Base-by-base conservation (phyloP, 2,113 vertebrate genomes). In the Potamarius usumacintae region DNA sequence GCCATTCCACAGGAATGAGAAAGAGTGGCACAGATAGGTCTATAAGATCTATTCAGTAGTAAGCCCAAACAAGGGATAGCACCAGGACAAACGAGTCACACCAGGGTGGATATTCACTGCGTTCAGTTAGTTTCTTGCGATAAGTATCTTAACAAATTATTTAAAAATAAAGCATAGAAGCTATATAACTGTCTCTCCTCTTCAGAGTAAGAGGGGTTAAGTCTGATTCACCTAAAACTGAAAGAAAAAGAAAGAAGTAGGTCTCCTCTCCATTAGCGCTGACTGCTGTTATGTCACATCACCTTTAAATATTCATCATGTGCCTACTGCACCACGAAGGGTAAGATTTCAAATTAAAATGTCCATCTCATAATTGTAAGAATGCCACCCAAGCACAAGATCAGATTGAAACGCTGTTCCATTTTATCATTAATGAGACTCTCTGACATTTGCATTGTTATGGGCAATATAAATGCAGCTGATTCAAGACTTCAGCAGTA, bases 221-320 rank as follows among this genome's bases (percentile, higher is more conserved):
- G 86, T 90, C 89, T 89, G 89, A 92, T 91, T 88, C 71, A 69
- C 81, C 86, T 92, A 90, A 92, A 60, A 82, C 10, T 88, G 60
- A 90, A 81, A 86, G 27, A 57, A 25, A 88, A 90, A 85, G 87
- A 88, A 91, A 92, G 88, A 71, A 52, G 58, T 62, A 48, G 30
- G 60, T 90, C 92, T 86, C 91, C 87, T 30, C 83, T 77, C 77
- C 84, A 91, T 93, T 91, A 91, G 92, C 91, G 92, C 93, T 93
- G 92, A 93, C 92, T 91, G 91, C 90, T 84, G 86, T 91, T 91
- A 88, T 88, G 82, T 88, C 87, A 88, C 88, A 65, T 82, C 55
- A 87, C 87, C 92, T 94, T 95, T 94, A 94, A 95, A 95, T 94
- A 94, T 95, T 95, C 94, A 95, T 93, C 90, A 92, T 90, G 90